Evolutionary conservation across 1,140 invertebrate species (phyloP).

Genomic region (Dendroctonus ponderosae): DNA sequence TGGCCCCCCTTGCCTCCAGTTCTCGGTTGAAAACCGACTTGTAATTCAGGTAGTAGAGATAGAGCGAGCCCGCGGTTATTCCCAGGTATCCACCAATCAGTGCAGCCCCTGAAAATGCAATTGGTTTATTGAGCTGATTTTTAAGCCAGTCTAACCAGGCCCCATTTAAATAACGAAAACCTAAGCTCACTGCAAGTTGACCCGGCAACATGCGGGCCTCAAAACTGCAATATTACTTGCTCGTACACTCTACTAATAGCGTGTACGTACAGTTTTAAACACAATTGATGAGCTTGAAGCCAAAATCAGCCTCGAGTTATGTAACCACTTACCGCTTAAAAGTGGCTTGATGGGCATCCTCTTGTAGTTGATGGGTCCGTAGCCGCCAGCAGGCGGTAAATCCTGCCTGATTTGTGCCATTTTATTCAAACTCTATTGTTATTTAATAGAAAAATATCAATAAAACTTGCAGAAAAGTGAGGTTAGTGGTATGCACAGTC

Average conservation of each 20-base stretch:
- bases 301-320: conserved; percentile 3
- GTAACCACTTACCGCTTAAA: conserved; percentile 61
- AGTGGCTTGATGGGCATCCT: conserved; percentile 68
- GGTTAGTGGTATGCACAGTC: too few relatives aligned
- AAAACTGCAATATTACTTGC: background rate
- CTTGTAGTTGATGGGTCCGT: conserved; percentile 69
- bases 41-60: conserved; percentile 59
- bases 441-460: background rate
- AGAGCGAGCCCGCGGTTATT: conserved; percentile 58
- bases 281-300: too few relatives aligned
- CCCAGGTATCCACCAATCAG: conserved; percentile 62
- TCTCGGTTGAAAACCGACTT: conserved; percentile 56
- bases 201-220: background rate
- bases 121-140: background rate
- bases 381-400: conserved; percentile 82
- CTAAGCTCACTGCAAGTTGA: background rate
- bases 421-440: conserved; percentile 4
- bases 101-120: conserved; percentile 53
- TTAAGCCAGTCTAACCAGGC: background rate
- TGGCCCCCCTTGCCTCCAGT: conserved; percentile 72
- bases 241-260: conserved; percentile 32
- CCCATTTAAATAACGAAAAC: background rate
- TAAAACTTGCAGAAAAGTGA: too few relatives aligned
- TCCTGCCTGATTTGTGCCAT: conserved; percentile 64
- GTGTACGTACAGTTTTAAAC: conserved; percentile 1